These are phyloP conservation scores for Limnodromus scolopaceus DNA, from an alignment of 2,797 vertebrate species.

Conservation along the genomic window DNA sequence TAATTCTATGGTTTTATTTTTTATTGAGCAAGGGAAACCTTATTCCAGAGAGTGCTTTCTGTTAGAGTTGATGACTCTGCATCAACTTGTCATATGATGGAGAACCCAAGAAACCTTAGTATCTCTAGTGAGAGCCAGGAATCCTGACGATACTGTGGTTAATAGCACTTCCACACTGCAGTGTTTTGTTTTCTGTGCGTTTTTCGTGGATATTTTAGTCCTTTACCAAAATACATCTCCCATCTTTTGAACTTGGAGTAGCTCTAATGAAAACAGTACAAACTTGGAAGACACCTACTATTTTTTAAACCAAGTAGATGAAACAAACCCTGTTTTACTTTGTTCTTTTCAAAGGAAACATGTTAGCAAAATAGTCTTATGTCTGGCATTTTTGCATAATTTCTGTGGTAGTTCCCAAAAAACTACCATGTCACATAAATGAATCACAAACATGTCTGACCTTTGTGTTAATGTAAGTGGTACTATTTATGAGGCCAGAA, in stretches of 20 bases:
- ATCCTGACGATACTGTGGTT: background rate
- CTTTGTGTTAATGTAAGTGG: constrained; percentile 11
- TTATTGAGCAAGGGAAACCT: background rate
- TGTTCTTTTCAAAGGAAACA: constrained; percentile 11
- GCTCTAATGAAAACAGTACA: background rate
- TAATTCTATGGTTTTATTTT: background rate
- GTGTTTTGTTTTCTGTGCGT: background rate
- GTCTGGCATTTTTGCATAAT: constrained; percentile 16
- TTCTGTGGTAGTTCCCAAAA: background rate
- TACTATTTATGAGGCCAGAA: constrained; percentile 6
- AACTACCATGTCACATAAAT: background rate
- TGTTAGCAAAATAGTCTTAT: background rate
- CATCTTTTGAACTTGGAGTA: background rate
- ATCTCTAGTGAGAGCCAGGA: background rate
- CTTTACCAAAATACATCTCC: background rate
- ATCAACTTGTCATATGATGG: background rate
- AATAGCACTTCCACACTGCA: background rate
- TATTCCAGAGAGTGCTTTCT: background rate
- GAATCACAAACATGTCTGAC: constrained; percentile 18
- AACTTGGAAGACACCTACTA: background rate
- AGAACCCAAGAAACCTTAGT: background rate
- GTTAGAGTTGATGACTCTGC: background rate
- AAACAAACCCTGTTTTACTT: background rate
- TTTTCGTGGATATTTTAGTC: background rate
- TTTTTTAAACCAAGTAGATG: background rate